phyloP scores from a whole-genome alignment of 2,888 invertebrate genomes.

The Habrosyne pyritoides region DNA sequence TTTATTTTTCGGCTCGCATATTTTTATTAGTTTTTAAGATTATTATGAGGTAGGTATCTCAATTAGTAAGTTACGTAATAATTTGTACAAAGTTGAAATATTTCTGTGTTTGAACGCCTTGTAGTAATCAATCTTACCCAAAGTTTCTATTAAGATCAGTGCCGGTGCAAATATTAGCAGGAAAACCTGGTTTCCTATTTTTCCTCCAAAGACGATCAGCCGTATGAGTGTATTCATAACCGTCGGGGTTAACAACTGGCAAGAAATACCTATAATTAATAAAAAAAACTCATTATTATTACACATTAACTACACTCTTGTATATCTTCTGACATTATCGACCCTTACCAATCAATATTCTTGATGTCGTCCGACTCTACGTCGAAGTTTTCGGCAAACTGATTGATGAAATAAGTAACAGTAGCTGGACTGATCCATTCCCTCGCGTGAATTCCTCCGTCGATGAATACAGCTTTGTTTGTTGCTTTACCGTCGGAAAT shows the following conservation, averaged over 20 bases:
- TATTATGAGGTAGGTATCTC: too few species aligned
- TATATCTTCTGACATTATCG: background rate
- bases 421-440: constrained; percentile 96
- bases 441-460: constrained; percentile 94
- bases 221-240: constrained; percentile 93
- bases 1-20: too few species aligned
- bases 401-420: constrained; percentile 90
- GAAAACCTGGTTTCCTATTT: constrained; percentile 85
- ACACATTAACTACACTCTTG: too few species aligned
- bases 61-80: too few species aligned
- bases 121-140: constrained; percentile 81
- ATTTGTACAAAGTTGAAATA: too few species aligned
- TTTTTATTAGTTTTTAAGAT: too few species aligned
- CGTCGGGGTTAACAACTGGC: constrained; percentile 92
- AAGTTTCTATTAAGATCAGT: constrained; percentile 95
- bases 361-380: constrained; percentile 82
- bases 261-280: constrained; percentile 84
- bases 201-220: constrained; percentile 93
- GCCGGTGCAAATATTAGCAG: constrained; percentile 85
- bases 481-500: constrained; percentile 87
- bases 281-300: background rate
- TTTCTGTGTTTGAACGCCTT: too few species aligned
- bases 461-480: constrained; percentile 89
- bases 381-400: constrained; percentile 89
- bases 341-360: constrained; percentile 70